Conservation (phyloP, 2,888 invertebrate species). For the Volucella zonaria region DNA sequence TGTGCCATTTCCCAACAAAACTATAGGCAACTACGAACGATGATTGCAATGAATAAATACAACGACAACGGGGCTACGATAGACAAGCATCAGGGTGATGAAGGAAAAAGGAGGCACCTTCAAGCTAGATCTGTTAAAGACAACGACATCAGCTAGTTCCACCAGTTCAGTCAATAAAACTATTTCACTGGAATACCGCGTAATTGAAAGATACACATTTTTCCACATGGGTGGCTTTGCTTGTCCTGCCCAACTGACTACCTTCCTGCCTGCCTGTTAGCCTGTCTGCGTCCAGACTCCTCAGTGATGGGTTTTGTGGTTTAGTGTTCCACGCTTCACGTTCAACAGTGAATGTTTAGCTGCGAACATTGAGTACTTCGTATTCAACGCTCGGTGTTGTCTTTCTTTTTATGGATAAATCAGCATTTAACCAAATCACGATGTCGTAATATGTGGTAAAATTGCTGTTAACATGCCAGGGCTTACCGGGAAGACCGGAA, state of each 20-base stretch:
- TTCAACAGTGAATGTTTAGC: too few relatives aligned
- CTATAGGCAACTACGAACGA: conserved; percentile 20
- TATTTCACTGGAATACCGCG: conserved; percentile 61
- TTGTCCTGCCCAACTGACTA: too few relatives aligned
- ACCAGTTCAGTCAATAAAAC: conserved; percentile 49
- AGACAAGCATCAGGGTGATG: too few relatives aligned
- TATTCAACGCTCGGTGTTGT: not conserved
- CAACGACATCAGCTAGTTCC: conserved; percentile 27
- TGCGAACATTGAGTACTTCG: too few relatives aligned
- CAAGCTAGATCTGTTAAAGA: conserved; percentile 31
- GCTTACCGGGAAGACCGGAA: conserved; percentile 15
- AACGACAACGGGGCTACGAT: conserved; percentile 16
- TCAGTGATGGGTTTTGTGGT: conserved; percentile 20
- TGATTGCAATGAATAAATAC: conserved; percentile 4
- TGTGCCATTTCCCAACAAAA: not conserved
- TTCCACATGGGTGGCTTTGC: conserved; percentile 62
- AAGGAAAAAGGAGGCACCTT: too few relatives aligned
- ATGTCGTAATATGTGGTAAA: conserved; percentile 59
- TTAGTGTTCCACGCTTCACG: not conserved
- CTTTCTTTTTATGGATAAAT: conserved; percentile 56
- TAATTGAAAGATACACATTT: conserved; percentile 70
- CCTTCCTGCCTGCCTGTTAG: too few relatives aligned
- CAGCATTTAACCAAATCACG: conserved; percentile 62
- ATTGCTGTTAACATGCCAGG: conserved; percentile 56
- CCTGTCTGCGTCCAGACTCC: conserved; percentile 35